Conservation (phyloP, 92 coral and sea anemone species). For the Siderastrea siderea region DNA sequence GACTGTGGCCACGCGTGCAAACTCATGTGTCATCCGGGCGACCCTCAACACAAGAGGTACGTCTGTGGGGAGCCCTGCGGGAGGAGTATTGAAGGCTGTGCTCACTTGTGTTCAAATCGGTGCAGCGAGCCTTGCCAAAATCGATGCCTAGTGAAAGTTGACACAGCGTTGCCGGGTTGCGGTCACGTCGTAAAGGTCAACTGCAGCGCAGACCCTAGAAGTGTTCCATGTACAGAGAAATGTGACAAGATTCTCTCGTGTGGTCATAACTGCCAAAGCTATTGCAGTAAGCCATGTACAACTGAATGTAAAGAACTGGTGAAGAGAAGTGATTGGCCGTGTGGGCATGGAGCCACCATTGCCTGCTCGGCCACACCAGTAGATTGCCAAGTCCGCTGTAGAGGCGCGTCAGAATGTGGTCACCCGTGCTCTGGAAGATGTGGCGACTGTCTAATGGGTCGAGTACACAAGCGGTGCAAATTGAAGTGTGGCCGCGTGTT, state of each 20-base stretch:
- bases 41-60: slow-evolving; percentile 50
- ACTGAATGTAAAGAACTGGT: slow-evolving; percentile 50
- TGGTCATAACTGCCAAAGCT: slow-evolving; percentile 52
- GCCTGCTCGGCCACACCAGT: slow-evolving; percentile 48
- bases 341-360: slow-evolving; percentile 66
- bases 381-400: slow-evolving; percentile 65
- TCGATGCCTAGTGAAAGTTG: slow-evolving; percentile 48
- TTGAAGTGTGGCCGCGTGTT: slow-evolving; percentile 67
- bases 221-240: slow-evolving; percentile 51
- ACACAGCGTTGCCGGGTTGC: slow-evolving; percentile 62
- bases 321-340: slow-evolving; percentile 61
- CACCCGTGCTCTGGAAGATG: slow-evolving; percentile 81
- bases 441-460: slow-evolving; percentile 65
- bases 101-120: slow-evolving; percentile 71
- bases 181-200: slow-evolving; percentile 50
- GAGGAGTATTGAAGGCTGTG: slow-evolving; percentile 60
- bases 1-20: slow-evolving; percentile 29
- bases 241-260: slow-evolving; percentile 72
- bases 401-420: slow-evolving; percentile 66
- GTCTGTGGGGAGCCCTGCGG: slow-evolving; percentile 47
- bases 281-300: slow-evolving; percentile 69
- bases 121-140: slow-evolving; percentile 67
- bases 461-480: slow-evolving; percentile 61
- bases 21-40: slow-evolving; percentile 12
- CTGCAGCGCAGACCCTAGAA: slow-evolving; percentile 45